Percentiles rank a stretch among this genome's conserved stretches.
These are phyloP conservation scores for Drosophila saltans DNA, from an alignment of 1,140 invertebrate genomes.

Conservation along the genomic window DNA sequence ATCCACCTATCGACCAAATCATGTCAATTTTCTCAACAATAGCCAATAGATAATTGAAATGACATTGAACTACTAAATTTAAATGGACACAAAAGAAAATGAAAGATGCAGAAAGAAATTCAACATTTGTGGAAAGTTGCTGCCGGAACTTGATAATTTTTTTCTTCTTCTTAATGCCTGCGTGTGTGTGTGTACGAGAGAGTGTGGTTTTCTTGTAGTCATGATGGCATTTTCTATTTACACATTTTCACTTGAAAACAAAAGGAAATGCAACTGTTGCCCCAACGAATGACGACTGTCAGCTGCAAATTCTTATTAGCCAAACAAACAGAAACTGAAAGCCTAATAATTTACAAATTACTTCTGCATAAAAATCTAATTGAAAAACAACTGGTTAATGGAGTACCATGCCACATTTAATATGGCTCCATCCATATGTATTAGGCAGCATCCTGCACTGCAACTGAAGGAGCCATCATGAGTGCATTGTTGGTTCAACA, in stretches of 20 bases:
- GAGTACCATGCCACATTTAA: no score
- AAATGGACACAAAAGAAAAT: no score
- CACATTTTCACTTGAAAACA: conserved; percentile 51
- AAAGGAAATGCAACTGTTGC: conserved; percentile 26
- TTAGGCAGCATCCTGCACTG: not conserved
- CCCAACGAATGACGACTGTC: not conserved
- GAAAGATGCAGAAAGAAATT: not conserved
- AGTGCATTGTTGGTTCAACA: no score
- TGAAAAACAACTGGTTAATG: conserved; percentile 29
- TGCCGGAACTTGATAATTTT: conserved; percentile 63
- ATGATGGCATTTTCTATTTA: conserved; percentile 60
- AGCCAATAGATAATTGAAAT: conserved; percentile 15
- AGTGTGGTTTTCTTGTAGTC: not conserved
- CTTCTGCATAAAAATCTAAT: conserved; percentile 62
- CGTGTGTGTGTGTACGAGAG: conserved; percentile 19
- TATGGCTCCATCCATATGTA: not conserved
- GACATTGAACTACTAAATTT: conserved; percentile 26
- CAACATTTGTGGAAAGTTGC: conserved; percentile 25
- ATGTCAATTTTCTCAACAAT: conserved; percentile 14
- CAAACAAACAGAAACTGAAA: conserved; percentile 28
- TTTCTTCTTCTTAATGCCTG: no score
- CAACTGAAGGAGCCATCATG: not conserved
- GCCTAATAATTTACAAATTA: conserved; percentile 65
- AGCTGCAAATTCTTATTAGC: conserved; percentile 11
- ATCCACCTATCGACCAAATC: not conserved